Conservation (phyloP, 2,113 vertebrate species). For the Mirounga angustirostris region DNA sequence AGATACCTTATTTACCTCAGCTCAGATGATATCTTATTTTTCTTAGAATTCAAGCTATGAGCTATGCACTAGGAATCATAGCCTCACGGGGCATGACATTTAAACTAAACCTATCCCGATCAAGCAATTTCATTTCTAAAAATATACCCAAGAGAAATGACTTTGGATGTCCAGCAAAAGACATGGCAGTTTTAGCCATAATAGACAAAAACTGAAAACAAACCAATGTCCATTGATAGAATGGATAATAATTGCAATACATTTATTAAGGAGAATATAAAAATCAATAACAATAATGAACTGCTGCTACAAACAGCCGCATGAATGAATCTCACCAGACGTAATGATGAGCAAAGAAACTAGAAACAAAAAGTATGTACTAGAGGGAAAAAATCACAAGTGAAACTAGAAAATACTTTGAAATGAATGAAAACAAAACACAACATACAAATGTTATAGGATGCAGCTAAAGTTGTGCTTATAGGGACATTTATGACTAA, state of each 20-base stretch:
- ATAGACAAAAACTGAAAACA: neutral
- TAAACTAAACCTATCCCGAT: neutral
- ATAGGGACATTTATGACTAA: neutral
- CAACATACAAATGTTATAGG: neutral
- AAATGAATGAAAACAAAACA: neutral
- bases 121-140: neutral
- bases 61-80: neutral
- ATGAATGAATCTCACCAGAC: neutral
- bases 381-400: neutral
- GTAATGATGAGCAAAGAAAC: neutral
- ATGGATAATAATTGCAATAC: neutral
- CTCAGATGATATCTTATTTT: neutral
- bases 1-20: neutral
- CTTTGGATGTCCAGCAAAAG: neutral
- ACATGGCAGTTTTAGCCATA: neutral
- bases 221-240: neutral
- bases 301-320: neutral
- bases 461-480: neutral
- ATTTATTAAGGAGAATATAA: neutral
- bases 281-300: neutral
- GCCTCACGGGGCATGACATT: neutral
- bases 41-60: conserved; percentile 42
- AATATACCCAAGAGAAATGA: neutral
- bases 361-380: neutral
- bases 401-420: neutral